Conservation (phyloP, 2,888 invertebrate genomes). For the Polydrusus tereticollis region DNA sequence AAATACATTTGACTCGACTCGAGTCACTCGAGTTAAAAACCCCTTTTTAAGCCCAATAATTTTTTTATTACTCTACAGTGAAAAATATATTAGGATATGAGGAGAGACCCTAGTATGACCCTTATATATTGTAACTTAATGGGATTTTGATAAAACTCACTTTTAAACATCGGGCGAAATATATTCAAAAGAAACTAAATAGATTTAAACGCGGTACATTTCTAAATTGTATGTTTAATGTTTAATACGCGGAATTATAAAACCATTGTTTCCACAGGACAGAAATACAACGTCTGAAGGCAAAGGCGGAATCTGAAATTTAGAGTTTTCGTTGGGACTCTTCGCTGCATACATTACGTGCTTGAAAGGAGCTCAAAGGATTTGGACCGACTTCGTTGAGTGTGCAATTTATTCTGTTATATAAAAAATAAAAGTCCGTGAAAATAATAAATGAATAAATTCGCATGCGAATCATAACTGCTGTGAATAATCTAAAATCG, state of each 20-base stretch:
- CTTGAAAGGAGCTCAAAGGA: conserved; percentile 26
- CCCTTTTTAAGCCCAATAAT: too few species aligned
- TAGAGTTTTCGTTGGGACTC: conserved; percentile 12
- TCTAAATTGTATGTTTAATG: too few species aligned
- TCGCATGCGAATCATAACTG: conserved; percentile 1
- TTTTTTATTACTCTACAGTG: too few species aligned
- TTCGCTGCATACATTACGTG: conserved; percentile 26
- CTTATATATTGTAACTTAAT: too few species aligned
- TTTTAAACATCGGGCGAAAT: too few species aligned
- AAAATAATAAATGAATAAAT: conserved; percentile 21
- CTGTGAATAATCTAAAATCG: too few species aligned
- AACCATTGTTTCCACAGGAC: conserved; percentile 19
- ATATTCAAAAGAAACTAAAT: background rate
- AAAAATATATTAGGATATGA: too few species aligned
- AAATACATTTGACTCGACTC: too few species aligned
- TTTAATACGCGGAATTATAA: conserved; percentile 11
- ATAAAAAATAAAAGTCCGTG: conserved; percentile 19
- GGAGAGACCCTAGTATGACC: too few species aligned
- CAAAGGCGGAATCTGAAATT: conserved; percentile 21
- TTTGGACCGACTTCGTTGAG: conserved; percentile 23
- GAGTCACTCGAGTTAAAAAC: too few species aligned
- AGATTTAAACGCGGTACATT: conserved; percentile 1
- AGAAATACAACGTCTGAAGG: conserved; percentile 18
- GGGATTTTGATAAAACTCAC: too few species aligned
- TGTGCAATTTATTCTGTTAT: conserved; percentile 16